These are phyloP conservation scores for Kryphioiulus occultus DNA, from an alignment of 2,888 invertebrate species.

Conservation along the genomic window DNA sequence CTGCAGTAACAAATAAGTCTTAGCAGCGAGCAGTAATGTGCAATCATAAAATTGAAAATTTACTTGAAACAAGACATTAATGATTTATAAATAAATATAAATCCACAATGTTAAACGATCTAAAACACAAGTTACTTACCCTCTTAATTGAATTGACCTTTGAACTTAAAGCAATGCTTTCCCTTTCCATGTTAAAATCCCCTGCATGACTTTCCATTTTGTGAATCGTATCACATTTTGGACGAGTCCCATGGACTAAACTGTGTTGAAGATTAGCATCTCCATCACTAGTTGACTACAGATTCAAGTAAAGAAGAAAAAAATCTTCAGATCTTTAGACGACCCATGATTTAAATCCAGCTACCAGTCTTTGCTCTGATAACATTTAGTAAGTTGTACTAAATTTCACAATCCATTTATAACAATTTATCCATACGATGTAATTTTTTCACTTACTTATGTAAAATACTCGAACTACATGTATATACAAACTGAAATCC, in stretches of 20 bases:
- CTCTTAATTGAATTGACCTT: neutral
- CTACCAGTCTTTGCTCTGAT: too few relatives aligned
- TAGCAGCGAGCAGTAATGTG: too few relatives aligned
- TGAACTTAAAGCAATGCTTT: neutral
- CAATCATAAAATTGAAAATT: neutral
- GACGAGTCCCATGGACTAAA: neutral
- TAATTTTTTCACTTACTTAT: too few relatives aligned
- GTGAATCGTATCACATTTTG: neutral
- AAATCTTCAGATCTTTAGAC: neutral
- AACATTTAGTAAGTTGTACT: too few relatives aligned
- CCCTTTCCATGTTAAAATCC: neutral
- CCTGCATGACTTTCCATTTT: constrained; percentile 37
- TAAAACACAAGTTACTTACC: neutral
- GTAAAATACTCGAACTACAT: too few relatives aligned
- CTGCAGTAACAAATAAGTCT: constrained; percentile 42
- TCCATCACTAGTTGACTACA: constrained; percentile 27
- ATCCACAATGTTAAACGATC: neutral
- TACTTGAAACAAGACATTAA: neutral
- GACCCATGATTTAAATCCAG: neutral
- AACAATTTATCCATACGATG: too few relatives aligned
- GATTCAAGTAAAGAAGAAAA: neutral
- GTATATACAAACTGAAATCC: neutral
- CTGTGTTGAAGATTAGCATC: neutral
- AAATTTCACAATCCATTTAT: too few relatives aligned
- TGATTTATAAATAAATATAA: too few relatives aligned